Evolutionary conservation across 1,140 invertebrate genomes (phyloP).

Genomic region (Asobara japonica): DNA sequence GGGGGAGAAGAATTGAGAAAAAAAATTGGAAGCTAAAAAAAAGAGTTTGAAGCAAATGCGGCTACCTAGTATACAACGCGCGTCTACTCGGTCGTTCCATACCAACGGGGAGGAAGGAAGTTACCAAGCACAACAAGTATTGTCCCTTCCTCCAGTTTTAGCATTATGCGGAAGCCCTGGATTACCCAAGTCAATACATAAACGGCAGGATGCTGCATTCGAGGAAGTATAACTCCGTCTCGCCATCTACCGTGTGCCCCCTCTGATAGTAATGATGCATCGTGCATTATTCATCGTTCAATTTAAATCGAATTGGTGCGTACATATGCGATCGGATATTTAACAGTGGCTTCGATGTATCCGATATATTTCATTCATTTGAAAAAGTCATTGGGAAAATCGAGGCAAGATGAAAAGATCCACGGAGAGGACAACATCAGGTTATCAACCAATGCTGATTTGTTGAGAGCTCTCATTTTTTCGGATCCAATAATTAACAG

Average conservation of each 20-base stretch:
- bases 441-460: too few species aligned
- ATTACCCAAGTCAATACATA: constrained; percentile 48
- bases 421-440: too few species aligned
- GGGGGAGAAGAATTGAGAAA: background rate
- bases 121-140: constrained; percentile 49
- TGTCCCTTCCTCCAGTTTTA: constrained; percentile 47
- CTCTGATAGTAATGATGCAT: constrained; percentile 53
- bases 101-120: constrained; percentile 57
- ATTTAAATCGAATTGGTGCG: constrained; percentile 45
- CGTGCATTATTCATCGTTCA: constrained; percentile 58
- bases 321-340: background rate
- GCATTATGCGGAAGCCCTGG: constrained; percentile 29
- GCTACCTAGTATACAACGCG: constrained; percentile 43
- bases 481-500: too few species aligned
- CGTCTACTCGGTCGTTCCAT: constrained; percentile 57
- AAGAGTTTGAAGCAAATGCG: constrained; percentile 15
- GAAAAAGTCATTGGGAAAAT: too few species aligned
- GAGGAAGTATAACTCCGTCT: constrained; percentile 56
- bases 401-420: too few species aligned
- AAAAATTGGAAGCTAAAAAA: background rate
- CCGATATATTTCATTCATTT: too few species aligned
- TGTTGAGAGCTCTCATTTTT: too few species aligned
- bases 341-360: background rate
- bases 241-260: constrained; percentile 47
- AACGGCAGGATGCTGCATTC: constrained; percentile 57